Percentiles rank a stretch among this genome's conserved stretches.
Evolutionary conservation across 2,113 vertebrate genomes (phyloP).

Genomic region (Mormoops blainvillei): DNA sequence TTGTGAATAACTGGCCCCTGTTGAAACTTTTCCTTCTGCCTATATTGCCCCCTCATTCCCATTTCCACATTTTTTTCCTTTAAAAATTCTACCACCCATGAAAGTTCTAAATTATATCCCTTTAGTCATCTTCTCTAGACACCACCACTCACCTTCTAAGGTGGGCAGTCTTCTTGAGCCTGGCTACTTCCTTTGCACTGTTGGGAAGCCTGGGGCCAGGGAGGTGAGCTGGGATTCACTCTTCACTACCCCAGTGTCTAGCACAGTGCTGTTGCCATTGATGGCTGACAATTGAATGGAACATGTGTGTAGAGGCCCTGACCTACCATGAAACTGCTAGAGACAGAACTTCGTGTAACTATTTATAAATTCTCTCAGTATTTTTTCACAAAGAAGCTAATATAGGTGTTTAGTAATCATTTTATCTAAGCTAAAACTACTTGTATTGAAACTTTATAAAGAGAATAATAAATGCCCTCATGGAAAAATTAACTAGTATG

Average conservation of each 20-base stretch:
- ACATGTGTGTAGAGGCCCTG: conserved; percentile 20
- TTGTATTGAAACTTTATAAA: not conserved
- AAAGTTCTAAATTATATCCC: not conserved
- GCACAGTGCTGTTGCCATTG: not conserved
- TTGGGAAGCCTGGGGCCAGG: not conserved
- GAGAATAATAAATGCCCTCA: not conserved
- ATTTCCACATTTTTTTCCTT: not conserved
- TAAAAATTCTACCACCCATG: not conserved
- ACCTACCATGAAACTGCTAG: conserved; percentile 53
- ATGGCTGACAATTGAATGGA: not conserved
- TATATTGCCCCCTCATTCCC: not conserved
- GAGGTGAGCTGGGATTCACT: not conserved
- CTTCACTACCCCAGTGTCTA: not conserved
- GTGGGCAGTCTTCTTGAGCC: not conserved
- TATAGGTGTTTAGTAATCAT: not conserved
- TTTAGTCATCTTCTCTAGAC: not conserved
- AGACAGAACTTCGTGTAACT: conserved; percentile 46
- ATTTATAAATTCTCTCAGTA: conserved; percentile 17
- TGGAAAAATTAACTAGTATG: not conserved
- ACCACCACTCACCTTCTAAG: not conserved
- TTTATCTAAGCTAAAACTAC: not conserved
- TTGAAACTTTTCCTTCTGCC: not conserved
- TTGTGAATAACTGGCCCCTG: not conserved
- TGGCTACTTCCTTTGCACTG: not conserved
- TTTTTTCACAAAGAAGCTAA: conserved; percentile 59